Percentiles rank a stretch among this genome's conserved stretches.
Conservation (phyloP, 2,113 vertebrate genomes). For the Malurus cyaneus region DNA sequence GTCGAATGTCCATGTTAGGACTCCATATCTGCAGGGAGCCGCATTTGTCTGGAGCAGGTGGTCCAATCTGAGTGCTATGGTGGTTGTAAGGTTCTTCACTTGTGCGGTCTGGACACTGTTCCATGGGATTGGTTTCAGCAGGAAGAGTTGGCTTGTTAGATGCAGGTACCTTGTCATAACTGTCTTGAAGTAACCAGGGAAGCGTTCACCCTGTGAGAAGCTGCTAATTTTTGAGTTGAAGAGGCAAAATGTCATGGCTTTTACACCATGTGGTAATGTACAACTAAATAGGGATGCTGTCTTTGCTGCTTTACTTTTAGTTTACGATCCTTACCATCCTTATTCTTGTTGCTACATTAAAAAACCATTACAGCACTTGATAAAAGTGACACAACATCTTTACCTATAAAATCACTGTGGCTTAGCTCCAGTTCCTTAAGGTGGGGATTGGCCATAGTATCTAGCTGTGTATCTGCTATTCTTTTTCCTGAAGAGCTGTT, state of each 20-base stretch:
- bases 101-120: not conserved
- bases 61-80: not conserved
- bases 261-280: not conserved
- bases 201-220: constrained; percentile 23
- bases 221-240: constrained; percentile 24
- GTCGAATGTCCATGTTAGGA: not conserved
- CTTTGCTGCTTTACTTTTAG: constrained; percentile 17
- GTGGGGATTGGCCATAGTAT: not conserved
- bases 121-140: not conserved
- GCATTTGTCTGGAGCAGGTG: not conserved
- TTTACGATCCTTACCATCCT: not conserved
- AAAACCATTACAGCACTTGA: not conserved
- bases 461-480: not conserved
- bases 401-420: not conserved
- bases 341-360: not conserved
- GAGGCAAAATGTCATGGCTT: constrained; percentile 46
- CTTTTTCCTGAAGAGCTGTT: not conserved
- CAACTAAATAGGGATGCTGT: not conserved
- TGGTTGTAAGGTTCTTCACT: not conserved
- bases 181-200: not conserved
- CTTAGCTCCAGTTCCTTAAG: constrained; percentile 7
- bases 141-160: not conserved
- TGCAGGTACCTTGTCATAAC: not conserved
- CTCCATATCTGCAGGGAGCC: not conserved
- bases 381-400: not conserved